These are phyloP conservation scores for Aphelinus atriplicis DNA, from an alignment of 1,140 invertebrate species.

Conservation along the genomic window DNA sequence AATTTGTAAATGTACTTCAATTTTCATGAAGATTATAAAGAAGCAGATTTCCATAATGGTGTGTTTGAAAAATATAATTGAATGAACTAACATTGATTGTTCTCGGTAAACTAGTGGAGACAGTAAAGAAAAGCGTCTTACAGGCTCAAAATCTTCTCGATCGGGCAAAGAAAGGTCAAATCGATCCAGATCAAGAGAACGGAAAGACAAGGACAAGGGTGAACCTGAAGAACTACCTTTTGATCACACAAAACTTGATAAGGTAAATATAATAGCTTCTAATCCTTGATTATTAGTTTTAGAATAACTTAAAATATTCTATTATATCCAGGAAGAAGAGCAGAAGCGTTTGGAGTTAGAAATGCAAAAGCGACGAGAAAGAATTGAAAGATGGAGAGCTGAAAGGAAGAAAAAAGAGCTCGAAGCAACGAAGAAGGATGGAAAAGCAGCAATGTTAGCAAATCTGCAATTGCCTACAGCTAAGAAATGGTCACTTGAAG, in stretches of 20 bases:
- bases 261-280: constrained; percentile 65
- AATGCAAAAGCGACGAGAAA: constrained; percentile 95
- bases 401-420: constrained; percentile 84
- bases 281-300: not conserved
- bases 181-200: constrained; percentile 61
- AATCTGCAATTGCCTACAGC: constrained; percentile 70
- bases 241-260: constrained; percentile 79
- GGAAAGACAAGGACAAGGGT: constrained; percentile 70
- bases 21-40: too few species aligned
- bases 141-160: constrained; percentile 63
- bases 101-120: constrained; percentile 60
- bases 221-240: constrained; percentile 70
- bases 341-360: constrained; percentile 91
- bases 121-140: constrained; percentile 66
- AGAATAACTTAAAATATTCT: constrained; percentile 11
- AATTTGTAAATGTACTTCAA: too few species aligned
- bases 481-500: constrained; percentile 93
- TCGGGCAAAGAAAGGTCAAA: constrained; percentile 63
- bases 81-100: constrained; percentile 50
- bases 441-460: constrained; percentile 70
- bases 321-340: constrained; percentile 75
- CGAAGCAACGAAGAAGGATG: constrained; percentile 81
- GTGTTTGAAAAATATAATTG: not conserved
- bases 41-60: too few species aligned
- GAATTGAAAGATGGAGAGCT: constrained; percentile 64